A percentile compares a stretch with the other conserved stretches of the same genome.
These are phyloP conservation scores for Acanthisitta chloris DNA, from an alignment of 2,113 vertebrate species.

Conservation along the genomic window DNA sequence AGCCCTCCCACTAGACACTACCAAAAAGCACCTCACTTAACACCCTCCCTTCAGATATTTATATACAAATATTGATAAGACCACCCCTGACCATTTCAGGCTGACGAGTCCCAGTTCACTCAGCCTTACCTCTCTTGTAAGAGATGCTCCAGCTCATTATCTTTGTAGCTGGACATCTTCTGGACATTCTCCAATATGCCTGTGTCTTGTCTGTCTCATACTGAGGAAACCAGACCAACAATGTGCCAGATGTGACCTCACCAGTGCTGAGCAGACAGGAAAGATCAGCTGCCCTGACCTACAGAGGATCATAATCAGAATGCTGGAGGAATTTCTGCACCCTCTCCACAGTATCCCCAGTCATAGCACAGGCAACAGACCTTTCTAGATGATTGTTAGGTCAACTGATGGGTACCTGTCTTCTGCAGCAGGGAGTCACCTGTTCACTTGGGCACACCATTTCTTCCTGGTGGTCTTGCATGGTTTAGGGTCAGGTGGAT, in stretches of 20 bases:
- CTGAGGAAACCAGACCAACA: neutral
- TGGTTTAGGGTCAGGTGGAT: neutral
- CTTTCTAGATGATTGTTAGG: neutral
- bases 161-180: neutral
- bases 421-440: neutral
- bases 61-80: neutral
- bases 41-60: neutral
- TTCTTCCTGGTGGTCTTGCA: neutral
- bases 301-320: neutral
- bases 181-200: neutral
- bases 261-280: neutral
- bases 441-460: neutral
- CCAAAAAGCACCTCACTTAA: neutral
- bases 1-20: neutral
- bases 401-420: neutral
- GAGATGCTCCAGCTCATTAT: neutral
- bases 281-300: neutral
- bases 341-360: too few relatives aligned
- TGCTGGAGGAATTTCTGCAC: neutral
- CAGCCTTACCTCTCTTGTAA: neutral
- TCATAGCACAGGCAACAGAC: neutral
- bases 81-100: neutral
- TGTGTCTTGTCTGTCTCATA: neutral
- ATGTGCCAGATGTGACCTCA: neutral
- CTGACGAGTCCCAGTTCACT: neutral